phyloP scores from a whole-genome alignment of 2,888 invertebrate genomes.

The Cephus spinipes region DNA sequence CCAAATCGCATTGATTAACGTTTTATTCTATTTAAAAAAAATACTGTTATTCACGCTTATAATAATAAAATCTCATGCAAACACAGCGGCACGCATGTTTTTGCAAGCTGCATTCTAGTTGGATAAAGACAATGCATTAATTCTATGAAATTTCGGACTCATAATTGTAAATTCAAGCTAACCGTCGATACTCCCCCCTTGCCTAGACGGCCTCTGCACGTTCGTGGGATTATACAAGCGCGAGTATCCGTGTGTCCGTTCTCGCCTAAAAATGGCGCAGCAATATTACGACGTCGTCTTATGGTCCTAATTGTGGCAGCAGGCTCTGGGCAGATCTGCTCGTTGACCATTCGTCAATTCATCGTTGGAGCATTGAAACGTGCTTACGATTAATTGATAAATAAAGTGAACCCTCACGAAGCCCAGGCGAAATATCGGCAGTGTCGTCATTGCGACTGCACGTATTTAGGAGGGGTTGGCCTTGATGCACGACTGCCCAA shows the following conservation, averaged over 20 bases:
- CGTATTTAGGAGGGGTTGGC: neutral
- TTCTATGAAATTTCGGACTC: neutral
- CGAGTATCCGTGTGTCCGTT: too few relatives aligned
- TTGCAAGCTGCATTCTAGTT: too few relatives aligned
- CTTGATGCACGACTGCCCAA: neutral
- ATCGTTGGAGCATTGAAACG: constrained; percentile 33
- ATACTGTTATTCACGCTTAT: neutral
- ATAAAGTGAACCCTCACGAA: constrained; percentile 21
- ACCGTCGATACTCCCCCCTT: too few relatives aligned
- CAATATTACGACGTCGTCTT: neutral
- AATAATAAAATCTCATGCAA: neutral
- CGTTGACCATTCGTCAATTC: constrained; percentile 34
- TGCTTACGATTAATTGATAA: constrained; percentile 31
- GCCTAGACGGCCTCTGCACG: neutral
- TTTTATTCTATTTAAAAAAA: neutral
- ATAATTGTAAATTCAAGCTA: too few relatives aligned
- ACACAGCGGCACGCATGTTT: too few relatives aligned
- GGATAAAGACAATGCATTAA: neutral
- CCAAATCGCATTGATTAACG: neutral
- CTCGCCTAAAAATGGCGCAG: too few relatives aligned
- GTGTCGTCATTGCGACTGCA: neutral
- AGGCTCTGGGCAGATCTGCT: neutral
- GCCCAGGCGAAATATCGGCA: neutral
- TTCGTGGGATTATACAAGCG: too few relatives aligned
- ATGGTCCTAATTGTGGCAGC: neutral